Base-by-base conservation (phyloP, 1,140 invertebrate genomes). In the Papilio polytes region DNA sequence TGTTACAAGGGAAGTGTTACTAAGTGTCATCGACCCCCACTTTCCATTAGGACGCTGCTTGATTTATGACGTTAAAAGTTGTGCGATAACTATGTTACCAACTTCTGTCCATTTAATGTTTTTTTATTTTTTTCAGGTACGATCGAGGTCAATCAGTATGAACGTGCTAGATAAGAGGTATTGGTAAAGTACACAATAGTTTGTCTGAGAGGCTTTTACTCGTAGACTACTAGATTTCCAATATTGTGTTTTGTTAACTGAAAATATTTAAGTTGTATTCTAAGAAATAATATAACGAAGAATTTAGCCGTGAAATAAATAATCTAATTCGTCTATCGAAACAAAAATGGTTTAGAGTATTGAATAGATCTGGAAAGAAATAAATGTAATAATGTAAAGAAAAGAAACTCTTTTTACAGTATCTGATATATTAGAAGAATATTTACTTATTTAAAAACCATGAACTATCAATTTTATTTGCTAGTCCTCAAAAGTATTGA, bases 21-120 rank as follows among this genome's bases (percentile, higher is more conserved):
- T 26, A 70, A 70, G 63, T 70, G 63, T 70, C 63, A 70, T 70
- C 26, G 63, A 70, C 63, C 63, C 31, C 12, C 63, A 70, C 63
- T 70, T 70, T 70, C 63, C 63, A 70, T 70, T 70, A 70, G 63
- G 26, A 70, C 26, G 63, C 22, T 70, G 63, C 22, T 70, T 70
- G 63, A 70, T 70, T 70, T 70, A 70, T 26, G 63, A 70, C 36
- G 63, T 70, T 70, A 59, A 22, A 70, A 70, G 63, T 70, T 70
- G 12, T 70, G 26, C 22, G 63, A 31, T 70, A 70, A 70, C 22
- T 31, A 36, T 31, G 63, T 70, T 36, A 36, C 22, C 13, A 70
- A 70, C 13, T 70, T 70, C 10, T 70, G 63, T 70, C 22, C 13
- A 70, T 70, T 70, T 31, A 26, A 10, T 63, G 3, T 31, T 31